Base-by-base conservation (phyloP, 53 echinoderm and acorn worm species). In the Patiria pectinifera region DNA sequence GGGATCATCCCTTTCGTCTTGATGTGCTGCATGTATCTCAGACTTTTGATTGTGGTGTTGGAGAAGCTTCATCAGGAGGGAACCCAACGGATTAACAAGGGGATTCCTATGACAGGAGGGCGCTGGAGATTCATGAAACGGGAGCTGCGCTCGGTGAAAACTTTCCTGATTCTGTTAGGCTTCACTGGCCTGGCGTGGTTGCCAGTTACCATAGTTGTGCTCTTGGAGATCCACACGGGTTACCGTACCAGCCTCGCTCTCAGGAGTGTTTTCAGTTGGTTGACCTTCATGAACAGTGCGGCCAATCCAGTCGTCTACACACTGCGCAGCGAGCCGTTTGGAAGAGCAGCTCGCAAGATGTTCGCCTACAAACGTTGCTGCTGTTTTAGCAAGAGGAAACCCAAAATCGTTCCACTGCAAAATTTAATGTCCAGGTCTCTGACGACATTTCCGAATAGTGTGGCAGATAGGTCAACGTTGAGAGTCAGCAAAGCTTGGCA, bases 201-300 rank as follows among this genome's bases (percentile, higher is more conserved):
- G 43, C 95, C 95, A 1, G 86, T 93, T 86, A 82, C 93, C 71
- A 59, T 69, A 21, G 71, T 95, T 16, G 93, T 95, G 18, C 86
- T 95, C 78, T 80, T 91, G 10, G 95, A 95, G 75, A 91, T 95
- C 35, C 93, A 95, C 84, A 83, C 82, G 15, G 82, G 86, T 0
- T 95, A 95, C 83, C 66, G 82, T 6, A 91, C 95, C 8, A 93
- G 93, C 35, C 95, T 95, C 49, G 86, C 85, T 1, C 86, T 93
- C 14, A 91, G 95, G 35, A 93, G 93, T 12, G 76, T 95, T 16
- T 84, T 95, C 35, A 95, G 95, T 69, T 93, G 93, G 95, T 72
- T 95, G 11, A 95, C 95, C 15, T 95, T 93, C 71, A 82, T 93
- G 69, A 95, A 95, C 93, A 95, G 95, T 84, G 93, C 93, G 46